Evolutionary conservation across 2,888 invertebrate species (phyloP), one percentile per base, ranked within the genome.

Genomic region (Trissonchulus sp.): DNA sequence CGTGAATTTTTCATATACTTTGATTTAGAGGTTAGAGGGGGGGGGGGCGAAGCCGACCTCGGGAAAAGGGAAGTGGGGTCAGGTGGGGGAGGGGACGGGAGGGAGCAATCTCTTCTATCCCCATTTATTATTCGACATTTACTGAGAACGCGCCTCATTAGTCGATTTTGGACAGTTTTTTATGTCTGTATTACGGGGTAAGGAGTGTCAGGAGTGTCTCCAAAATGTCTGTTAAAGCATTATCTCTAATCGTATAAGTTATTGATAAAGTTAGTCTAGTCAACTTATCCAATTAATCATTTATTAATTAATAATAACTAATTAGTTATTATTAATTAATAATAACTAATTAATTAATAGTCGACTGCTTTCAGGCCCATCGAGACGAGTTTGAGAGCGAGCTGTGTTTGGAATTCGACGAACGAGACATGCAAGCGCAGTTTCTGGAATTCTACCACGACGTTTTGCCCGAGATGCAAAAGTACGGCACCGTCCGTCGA

Each of bases 331-430:
- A n/a, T 15, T 48, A 48, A 8, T 8, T 48, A 48, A 48, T 48
- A n/a, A 48, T 48, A 48, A 8, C 8, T 48, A 48, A 48, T 48
- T 48, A 48, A 48, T 48, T 48, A n/a, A n/a, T n/a, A n/a, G n/a
- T n/a, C n/a, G n/a, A n/a, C n/a, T n/a, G n/a, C n/a, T 48, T 48
- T 48, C 48, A 48, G 48, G 48, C 48, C 8, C 48, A 48, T 48
- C 48, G 48, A 8, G 74, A 74, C 15, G 37, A 62, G n/a, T 23
- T n/a, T n/a, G 72, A 72, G 3, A 30, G 31, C 28, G 72, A 72
- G 3, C 8, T 72, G 30, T 60, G n/a, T n/a, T n/a, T 72, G n/a
- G 72, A 72, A 60, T 72, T n/a, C 33, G 72, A 72, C 23, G 72
- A 72, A n/a, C 3, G 2, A 2, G 72, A 72, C 2, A 8, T 72